Conservation (phyloP, 2,113 vertebrate species). For the Odocoileus hemionus region DNA sequence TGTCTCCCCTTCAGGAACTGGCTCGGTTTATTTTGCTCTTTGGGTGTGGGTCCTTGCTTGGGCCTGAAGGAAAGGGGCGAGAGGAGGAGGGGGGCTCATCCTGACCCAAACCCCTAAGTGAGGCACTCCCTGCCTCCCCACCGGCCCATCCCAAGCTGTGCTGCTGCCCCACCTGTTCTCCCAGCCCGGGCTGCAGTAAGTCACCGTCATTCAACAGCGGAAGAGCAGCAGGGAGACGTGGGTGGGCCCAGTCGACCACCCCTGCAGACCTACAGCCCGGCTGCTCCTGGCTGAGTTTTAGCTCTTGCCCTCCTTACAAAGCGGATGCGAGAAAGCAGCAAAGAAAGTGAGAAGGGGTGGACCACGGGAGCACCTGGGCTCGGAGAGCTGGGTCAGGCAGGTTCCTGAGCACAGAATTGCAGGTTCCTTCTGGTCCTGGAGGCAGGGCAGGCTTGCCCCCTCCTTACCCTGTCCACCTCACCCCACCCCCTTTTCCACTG, state of each 20-base stretch:
- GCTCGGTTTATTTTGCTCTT: neutral
- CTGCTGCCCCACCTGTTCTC: neutral
- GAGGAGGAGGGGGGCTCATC: neutral
- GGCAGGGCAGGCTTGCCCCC: neutral
- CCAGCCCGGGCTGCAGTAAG: neutral
- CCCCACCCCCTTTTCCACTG: neutral
- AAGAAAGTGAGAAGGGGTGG: neutral
- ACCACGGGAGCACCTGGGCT: fast-evolving
- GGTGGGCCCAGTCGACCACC: neutral
- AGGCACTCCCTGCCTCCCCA: neutral
- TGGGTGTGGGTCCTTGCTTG: neutral
- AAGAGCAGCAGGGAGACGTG: neutral
- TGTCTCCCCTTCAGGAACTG: neutral
- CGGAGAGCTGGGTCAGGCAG: neutral
- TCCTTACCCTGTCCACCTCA: no score
- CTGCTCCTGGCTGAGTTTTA: neutral
- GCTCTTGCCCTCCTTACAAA: neutral
- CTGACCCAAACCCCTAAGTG: neutral
- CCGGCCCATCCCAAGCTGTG: fast-evolving
- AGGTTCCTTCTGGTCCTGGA: neutral
- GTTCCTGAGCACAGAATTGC: neutral
- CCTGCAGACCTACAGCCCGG: neutral
- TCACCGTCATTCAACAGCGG: neutral
- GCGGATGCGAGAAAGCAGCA: neutral
- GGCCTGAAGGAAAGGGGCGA: no score